phyloP scores from a whole-genome alignment of 2,113 vertebrate genomes.

The Amazona vittata region DNA sequence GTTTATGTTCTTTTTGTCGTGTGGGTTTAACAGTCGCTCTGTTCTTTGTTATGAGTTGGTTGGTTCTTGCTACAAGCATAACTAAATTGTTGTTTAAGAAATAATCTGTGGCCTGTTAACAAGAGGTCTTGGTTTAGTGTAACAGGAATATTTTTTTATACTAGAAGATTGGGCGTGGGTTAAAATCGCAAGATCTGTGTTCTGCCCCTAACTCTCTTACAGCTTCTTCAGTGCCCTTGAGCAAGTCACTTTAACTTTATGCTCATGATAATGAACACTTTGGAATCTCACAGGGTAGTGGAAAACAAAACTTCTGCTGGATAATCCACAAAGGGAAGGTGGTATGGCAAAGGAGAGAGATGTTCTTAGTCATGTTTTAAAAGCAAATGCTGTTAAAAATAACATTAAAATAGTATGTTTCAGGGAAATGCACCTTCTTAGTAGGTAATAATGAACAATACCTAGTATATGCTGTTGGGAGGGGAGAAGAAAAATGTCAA shows the following conservation, averaged over 20 bases:
- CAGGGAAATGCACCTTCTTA: background rate
- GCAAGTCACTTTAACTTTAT: background rate
- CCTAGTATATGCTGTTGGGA: background rate
- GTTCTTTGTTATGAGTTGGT: background rate
- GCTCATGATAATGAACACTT: background rate
- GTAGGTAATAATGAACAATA: background rate
- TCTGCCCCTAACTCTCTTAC: background rate
- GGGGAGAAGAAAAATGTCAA: background rate
- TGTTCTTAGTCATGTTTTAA: background rate
- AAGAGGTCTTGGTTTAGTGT: background rate
- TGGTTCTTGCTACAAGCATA: background rate
- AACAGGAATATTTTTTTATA: background rate
- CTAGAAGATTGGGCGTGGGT: background rate
- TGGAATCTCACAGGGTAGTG: background rate
- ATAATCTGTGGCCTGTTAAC: background rate
- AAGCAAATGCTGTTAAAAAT: background rate
- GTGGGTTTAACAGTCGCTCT: background rate
- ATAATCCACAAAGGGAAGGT: background rate
- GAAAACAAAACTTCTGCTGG: background rate
- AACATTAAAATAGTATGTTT: background rate
- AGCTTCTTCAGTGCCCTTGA: background rate
- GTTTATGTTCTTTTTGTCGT: background rate
- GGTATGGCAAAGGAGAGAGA: background rate
- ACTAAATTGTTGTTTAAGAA: background rate
- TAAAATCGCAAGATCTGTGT: background rate